Evolutionary conservation across 2,888 invertebrate species (phyloP).

Genomic region (Abrostola tripartita): DNA sequence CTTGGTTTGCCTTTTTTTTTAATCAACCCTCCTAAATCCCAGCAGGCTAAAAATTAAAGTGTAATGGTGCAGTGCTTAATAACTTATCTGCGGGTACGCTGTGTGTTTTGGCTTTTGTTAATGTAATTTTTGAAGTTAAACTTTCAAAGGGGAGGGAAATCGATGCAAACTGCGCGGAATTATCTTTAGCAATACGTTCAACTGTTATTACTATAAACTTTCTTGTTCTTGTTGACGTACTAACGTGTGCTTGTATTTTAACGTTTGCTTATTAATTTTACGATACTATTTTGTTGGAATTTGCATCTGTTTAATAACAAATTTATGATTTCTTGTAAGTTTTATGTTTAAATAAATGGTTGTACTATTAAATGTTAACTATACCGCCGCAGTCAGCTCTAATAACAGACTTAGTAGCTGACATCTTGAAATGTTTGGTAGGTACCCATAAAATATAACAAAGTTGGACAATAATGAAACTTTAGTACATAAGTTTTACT

Average conservation of each 20-base stretch:
- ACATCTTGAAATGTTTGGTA: constrained; percentile 19
- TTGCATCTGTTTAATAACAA: constrained; percentile 46
- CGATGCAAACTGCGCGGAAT: constrained; percentile 31
- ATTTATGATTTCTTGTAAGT: constrained; percentile 30
- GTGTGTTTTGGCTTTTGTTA: constrained; percentile 82
- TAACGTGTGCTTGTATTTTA: constrained; percentile 28
- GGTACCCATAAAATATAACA: constrained; percentile 14
- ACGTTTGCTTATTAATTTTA: constrained; percentile 31
- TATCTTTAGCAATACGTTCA: constrained; percentile 23
- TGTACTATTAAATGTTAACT: constrained; percentile 46
- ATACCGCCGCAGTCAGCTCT: constrained; percentile 8
- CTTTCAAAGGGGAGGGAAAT: constrained; percentile 53
- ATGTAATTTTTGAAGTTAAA: constrained; percentile 83
- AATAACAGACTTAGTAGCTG: constrained; percentile 26
- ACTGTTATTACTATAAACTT: constrained; percentile 25
- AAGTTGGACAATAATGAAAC: constrained; percentile 2
- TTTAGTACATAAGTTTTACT: constrained; percentile 7
- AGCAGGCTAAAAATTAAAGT: constrained; percentile 84
- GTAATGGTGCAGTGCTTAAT: constrained; percentile 87
- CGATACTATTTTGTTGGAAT: constrained; percentile 25
- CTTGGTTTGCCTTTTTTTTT: constrained; percentile 77
- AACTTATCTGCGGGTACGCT: constrained; percentile 84
- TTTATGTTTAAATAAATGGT: constrained; percentile 45
- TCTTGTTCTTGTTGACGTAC: constrained; percentile 17
- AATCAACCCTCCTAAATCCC: constrained; percentile 80